Conservation (phyloP, 2,888 invertebrate species). For the Lasioglossum marginatum region DNA sequence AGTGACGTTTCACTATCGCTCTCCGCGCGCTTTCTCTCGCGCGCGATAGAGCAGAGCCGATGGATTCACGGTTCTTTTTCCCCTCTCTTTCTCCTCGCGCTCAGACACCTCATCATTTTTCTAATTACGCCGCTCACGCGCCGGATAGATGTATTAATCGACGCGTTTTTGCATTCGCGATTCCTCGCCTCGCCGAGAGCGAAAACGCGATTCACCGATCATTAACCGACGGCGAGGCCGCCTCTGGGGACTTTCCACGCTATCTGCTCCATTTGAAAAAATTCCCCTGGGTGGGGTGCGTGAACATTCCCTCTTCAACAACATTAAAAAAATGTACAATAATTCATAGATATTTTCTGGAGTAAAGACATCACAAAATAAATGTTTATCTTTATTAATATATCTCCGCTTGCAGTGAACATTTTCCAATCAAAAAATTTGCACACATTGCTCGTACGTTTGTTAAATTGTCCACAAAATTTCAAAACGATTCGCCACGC, state of each 20-base stretch:
- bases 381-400: too few relatives aligned
- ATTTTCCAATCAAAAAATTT: background rate
- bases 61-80: constrained; percentile 46
- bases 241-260: background rate
- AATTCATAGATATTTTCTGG: background rate
- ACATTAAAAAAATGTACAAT: background rate
- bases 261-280: background rate
- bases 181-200: background rate
- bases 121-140: constrained; percentile 47
- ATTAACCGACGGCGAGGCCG: background rate
- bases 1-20: constrained; percentile 69
- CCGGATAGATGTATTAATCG: constrained; percentile 36
- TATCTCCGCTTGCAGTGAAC: background rate
- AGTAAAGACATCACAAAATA: background rate
- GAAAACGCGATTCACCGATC: background rate
- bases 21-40: constrained; percentile 67
- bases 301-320: background rate
- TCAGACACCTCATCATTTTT: constrained; percentile 21
- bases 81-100: constrained; percentile 13
- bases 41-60: constrained; percentile 66
- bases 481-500: background rate
- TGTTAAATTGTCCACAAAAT: background rate
- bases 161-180: constrained; percentile 15
- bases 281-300: background rate
- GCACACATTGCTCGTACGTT: background rate